Evolutionary conservation across 1,140 invertebrate genomes (phyloP).

Genomic region (Apis laboriosa): DNA sequence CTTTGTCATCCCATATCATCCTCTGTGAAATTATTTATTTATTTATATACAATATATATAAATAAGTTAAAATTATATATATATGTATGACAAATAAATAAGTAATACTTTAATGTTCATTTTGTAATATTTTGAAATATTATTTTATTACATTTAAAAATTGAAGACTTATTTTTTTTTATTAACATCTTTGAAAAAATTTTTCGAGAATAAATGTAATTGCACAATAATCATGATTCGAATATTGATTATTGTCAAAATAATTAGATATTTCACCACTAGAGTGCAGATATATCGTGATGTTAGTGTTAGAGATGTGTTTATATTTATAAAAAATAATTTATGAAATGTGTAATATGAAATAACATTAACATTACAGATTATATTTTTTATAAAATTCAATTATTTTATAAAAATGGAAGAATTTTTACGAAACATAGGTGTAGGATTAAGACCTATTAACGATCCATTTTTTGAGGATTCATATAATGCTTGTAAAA

Average conservation of each 20-base stretch:
- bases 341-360: not conserved
- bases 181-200: too few species aligned
- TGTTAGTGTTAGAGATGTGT: not conserved
- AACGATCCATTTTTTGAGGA: slow-evolving; percentile 76
- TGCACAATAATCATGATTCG: too few species aligned
- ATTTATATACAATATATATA: too few species aligned
- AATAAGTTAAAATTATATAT: too few species aligned
- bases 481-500: slow-evolving; percentile 71
- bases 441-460: slow-evolving; percentile 71
- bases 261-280: not conserved
- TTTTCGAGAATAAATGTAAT: too few species aligned
- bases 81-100: too few species aligned
- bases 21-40: not conserved
- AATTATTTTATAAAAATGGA: slow-evolving; percentile 46
- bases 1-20: not conserved
- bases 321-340: not conserved
- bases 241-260: slow-evolving; percentile 8
- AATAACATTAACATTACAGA: not conserved
- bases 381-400: not conserved
- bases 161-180: too few species aligned
- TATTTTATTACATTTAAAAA: too few species aligned
- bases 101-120: too few species aligned
- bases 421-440: slow-evolving; percentile 65
- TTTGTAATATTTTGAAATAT: too few species aligned
- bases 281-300: not conserved